Evolutionary conservation across 64 coral and sea anemone species (phyloP), one percentile per base, ranked within the genome.

Genomic region (Dendrophyllia cribrosa): DNA sequence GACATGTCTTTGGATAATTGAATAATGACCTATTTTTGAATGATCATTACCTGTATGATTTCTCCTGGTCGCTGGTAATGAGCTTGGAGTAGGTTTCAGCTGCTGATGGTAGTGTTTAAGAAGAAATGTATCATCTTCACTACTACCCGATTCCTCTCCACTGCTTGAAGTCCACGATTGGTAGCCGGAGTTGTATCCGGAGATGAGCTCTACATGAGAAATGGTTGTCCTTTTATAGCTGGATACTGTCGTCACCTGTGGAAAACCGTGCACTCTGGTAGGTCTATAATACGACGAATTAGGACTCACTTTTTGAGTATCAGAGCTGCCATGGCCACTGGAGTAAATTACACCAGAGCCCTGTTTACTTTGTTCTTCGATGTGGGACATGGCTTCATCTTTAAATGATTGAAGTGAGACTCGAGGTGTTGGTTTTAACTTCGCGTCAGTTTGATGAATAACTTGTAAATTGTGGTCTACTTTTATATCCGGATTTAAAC

Each of bases 141-240:
- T 61, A 25, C 80, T 84, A 1, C 80, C 80, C 20, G 80, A 84
- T 34, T 15, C 62, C 20, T 67, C 80, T 13, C 80, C 80, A 16
- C 80, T 65, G 34, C 80, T 47, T 14, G 19, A 21, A 68, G 61
- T 19, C 80, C 16, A 61, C 25, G 21, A 58, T 44, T 76, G 6
- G 43, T n/a, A 52, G 17, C 19, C 21, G 24, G 77, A 43, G 23
- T 22, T 50, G 3, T 45, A 60, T 49, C 61, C 34, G 6, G 47
- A 75, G 34, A 1, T 34, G 34, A 34, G 2, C 47, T 75, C 47
- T 20, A 8, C 15, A 19, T 6, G 1, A 49, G 80, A 59, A 84
- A 67, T 68, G 4, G 58, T 51, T n/a, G 80, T 84, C 34, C 80
- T 84, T 51, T 51, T 84, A 34, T 67, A 67, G 45, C 19, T 68